Percentiles rank a stretch among this genome's conserved stretches.
phyloP scores from a whole-genome alignment of 2,113 vertebrate species.

The Nanorana parkeri region DNA sequence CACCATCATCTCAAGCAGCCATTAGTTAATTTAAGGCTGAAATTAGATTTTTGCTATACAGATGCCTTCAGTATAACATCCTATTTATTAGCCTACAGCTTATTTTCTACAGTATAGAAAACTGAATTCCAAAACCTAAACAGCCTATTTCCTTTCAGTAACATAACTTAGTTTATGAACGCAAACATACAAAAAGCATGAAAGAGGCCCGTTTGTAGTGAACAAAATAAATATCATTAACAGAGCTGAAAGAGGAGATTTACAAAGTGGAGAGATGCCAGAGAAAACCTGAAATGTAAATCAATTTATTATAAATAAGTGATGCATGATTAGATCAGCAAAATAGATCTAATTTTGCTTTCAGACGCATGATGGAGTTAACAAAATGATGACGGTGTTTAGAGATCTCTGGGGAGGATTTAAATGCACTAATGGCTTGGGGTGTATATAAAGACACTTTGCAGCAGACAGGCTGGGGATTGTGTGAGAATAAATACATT shows the following conservation, averaged over 20 bases:
- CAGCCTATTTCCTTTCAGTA: not conserved
- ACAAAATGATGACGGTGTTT: not conserved
- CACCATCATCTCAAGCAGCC: not conserved
- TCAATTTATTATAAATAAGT: not conserved
- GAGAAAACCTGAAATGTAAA: not conserved
- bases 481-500: not conserved
- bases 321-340: not conserved
- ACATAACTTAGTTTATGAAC: not conserved
- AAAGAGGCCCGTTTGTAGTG: not conserved
- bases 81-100: not conserved
- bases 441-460: not conserved
- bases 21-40: not conserved
- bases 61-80: not conserved
- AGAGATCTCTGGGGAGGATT: not conserved
- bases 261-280: not conserved
- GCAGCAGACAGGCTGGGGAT: not conserved
- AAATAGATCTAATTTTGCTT: not conserved
- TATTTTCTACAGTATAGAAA: slow-evolving; percentile 26
- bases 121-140: not conserved
- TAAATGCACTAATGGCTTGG: slow-evolving; percentile 16
- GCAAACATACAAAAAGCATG: not conserved
- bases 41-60: not conserved
- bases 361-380: not conserved
- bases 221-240: not conserved
- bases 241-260: not conserved